Conservation (phyloP, 1,140 invertebrate species). For the Eriocheir sinensis region DNA sequence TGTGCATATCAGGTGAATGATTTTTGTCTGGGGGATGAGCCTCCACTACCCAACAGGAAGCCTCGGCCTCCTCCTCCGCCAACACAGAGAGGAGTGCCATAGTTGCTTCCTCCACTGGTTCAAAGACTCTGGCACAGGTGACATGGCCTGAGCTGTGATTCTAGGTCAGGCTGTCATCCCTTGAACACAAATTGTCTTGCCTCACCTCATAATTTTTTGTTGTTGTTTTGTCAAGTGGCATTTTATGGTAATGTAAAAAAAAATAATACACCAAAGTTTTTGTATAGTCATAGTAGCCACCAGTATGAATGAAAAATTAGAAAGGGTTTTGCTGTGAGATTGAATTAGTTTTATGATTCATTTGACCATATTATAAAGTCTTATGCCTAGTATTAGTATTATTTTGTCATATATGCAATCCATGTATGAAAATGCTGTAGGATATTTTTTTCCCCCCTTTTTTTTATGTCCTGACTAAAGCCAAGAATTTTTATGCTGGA, state of each 20-base stretch:
- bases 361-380: slow-evolving; percentile 47
- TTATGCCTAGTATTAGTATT: slow-evolving; percentile 46
- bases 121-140: background rate
- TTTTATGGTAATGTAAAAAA: slow-evolving; percentile 67
- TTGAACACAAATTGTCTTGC: slow-evolving; percentile 61
- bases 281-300: slow-evolving; percentile 76
- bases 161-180: slow-evolving; percentile 46
- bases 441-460: background rate
- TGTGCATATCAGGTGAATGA: slow-evolving; percentile 72
- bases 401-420: slow-evolving; percentile 57
- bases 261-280: slow-evolving; percentile 74
- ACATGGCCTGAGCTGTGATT: background rate
- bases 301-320: slow-evolving; percentile 70
- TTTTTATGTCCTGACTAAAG: slow-evolving; percentile 49
- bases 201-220: slow-evolving; percentile 45
- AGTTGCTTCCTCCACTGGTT: background rate
- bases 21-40: slow-evolving; percentile 72
- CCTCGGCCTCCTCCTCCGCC: background rate
- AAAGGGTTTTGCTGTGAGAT: slow-evolving; percentile 41
- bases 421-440: background rate
- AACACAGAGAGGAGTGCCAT: background rate
- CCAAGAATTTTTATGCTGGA: slow-evolving; percentile 61
- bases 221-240: slow-evolving; percentile 72
- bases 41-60: slow-evolving; percentile 39
- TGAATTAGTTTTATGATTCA: slow-evolving; percentile 58